Base-by-base conservation (phyloP, 2,888 invertebrate genomes). In the Troglohyphantes excavatus region DNA sequence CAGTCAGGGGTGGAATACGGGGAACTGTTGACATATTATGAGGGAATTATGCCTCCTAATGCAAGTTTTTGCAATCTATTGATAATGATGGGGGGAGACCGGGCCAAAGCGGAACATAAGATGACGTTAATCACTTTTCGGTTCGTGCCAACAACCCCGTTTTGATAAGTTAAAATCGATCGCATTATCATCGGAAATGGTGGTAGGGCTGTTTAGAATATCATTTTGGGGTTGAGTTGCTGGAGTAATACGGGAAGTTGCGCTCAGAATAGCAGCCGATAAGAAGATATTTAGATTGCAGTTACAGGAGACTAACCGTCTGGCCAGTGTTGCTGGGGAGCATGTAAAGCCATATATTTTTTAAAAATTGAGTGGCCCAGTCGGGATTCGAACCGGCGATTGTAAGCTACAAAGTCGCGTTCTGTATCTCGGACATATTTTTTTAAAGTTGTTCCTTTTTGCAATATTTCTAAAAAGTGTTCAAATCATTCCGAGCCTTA, bases 111-210 rank as follows among this genome's bases (percentile, higher is more conserved):
- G 53, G 53, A 53, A 53, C 53, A 2, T 53, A 53, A 53, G 13
- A n/a, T 13, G 53, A 53, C 78, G 65, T 78, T 78, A 78, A 78
- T 78, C 78, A 78, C 39, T 78, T 39, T 78, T 78, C 63, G 65
- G 63, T 43, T 78, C 43, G 78, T 17, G 23, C 63, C 21, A 76
- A 61, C 63, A 26, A 78, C 75, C 29, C 19, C 63, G 21, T 17
- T 65, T 61, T 63, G 78, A 78, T 78, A 76, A 76, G 33, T 78
- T 39, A 39, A 63, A 63, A 78, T 78, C 65, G 23, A 23, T 65
- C 65, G 29, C 59, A 75, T 61, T 75, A 75, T 73, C 53, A 68
- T 43, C 17, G 43, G 63, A 76, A 33, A 6, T 53, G 63, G 63
- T 26, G 23, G 33, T 29, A 21, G 19, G 27, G 43, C 26, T 63